phyloP scores from a whole-genome alignment of 1,140 invertebrate species.

The Drosophila nebulosa region DNA sequence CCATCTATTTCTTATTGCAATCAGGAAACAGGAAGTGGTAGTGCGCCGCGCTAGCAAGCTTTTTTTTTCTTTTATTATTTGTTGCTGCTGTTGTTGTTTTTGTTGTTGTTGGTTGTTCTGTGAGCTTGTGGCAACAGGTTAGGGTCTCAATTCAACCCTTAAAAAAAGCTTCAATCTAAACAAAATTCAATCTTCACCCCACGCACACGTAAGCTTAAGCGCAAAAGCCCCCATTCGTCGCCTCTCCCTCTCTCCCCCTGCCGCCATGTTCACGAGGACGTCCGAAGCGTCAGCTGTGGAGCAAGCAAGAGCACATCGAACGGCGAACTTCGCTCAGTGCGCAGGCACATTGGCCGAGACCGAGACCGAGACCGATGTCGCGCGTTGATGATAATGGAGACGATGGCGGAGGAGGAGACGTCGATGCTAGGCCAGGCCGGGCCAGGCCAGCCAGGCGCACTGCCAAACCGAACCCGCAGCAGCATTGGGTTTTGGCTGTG shows the following conservation, averaged over 20 bases:
- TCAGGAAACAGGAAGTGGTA: not conserved
- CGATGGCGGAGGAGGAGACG: conserved; percentile 2
- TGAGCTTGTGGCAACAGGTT: conserved; percentile 3
- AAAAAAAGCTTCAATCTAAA: not conserved
- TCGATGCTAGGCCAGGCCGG: conserved; percentile 7
- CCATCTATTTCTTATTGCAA: not conserved
- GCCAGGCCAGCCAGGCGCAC: conserved; percentile 9
- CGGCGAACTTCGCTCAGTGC: conserved; percentile 13
- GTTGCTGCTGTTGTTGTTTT: no score
- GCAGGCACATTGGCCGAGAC: conserved; percentile 1
- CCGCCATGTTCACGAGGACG: conserved; percentile 12
- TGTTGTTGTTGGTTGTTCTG: no score
- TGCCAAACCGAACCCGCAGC: conserved; percentile 12
- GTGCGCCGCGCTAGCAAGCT: no score
- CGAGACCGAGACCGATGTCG: not conserved
- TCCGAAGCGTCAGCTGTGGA: conserved; percentile 33
- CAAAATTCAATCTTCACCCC: not conserved
- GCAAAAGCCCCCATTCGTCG: no score
- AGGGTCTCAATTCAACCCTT: not conserved
- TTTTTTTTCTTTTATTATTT: no score
- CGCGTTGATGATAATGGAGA: not conserved
- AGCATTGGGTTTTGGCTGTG: conserved; percentile 41
- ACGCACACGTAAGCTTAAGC: not conserved
- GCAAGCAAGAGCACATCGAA: conserved; percentile 3
- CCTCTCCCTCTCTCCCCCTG: not conserved